Conservation (phyloP, 1,140 invertebrate genomes). For the Oryctes rhinoceros region DNA sequence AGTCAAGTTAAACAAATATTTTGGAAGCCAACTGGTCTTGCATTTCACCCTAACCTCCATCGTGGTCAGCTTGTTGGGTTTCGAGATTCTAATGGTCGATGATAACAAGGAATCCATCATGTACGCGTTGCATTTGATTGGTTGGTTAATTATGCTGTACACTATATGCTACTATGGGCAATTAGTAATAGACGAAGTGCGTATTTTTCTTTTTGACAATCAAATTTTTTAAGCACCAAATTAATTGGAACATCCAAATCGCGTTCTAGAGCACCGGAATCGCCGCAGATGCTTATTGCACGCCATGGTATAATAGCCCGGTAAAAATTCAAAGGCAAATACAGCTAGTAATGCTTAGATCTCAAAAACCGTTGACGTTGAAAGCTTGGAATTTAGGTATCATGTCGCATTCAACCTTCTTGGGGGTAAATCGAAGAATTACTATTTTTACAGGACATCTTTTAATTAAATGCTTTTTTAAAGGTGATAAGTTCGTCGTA, state of each 20-base stretch:
- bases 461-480: slow-evolving; percentile 41
- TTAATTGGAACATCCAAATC: neutral
- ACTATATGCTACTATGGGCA: slow-evolving; percentile 53
- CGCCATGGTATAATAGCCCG: slow-evolving; percentile 49
- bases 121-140: slow-evolving; percentile 52
- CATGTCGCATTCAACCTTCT: slow-evolving; percentile 52
- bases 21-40: slow-evolving; percentile 53
- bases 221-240: neutral
- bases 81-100: slow-evolving; percentile 54
- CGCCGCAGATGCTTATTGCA: slow-evolving; percentile 48
- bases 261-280: slow-evolving; percentile 49
- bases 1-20: slow-evolving; percentile 49
- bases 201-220: neutral
- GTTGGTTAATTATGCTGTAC: slow-evolving; percentile 53
- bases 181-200: slow-evolving; percentile 52
- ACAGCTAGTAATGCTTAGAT: slow-evolving; percentile 50
- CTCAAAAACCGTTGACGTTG: slow-evolving; percentile 52
- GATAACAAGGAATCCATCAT: slow-evolving; percentile 52
- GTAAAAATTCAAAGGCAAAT: slow-evolving; percentile 47
- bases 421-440: slow-evolving; percentile 47
- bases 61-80: slow-evolving; percentile 54
- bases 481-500: slow-evolving; percentile 55
- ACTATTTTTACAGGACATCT: slow-evolving; percentile 17
- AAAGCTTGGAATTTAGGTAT: slow-evolving; percentile 51
- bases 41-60: slow-evolving; percentile 54